A percentile compares a stretch with the other conserved stretches of the same genome.
Conservation (phyloP, 2,797 vertebrate species). For the Sebastes melanostomus region DNA sequence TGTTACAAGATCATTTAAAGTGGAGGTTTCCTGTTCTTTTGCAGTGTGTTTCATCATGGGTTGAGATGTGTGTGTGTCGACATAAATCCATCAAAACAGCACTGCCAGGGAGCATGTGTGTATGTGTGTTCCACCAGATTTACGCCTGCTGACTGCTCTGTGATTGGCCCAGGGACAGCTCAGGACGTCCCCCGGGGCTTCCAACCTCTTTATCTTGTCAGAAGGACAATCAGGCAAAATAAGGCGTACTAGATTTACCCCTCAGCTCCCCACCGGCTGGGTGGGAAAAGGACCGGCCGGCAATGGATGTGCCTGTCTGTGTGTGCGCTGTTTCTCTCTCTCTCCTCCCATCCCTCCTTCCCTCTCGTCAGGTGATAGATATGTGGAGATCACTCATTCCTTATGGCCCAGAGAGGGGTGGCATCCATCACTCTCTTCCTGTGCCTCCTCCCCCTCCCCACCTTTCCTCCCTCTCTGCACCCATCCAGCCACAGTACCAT, state of each 20-base stretch:
- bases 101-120: slow-evolving; percentile 18
- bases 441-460: background rate
- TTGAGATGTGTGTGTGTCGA: background rate
- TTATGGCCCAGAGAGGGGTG: slow-evolving; percentile 67
- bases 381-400: slow-evolving; percentile 75
- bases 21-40: slow-evolving; percentile 19
- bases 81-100: slow-evolving; percentile 44
- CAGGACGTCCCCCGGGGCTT: slow-evolving; percentile 37
- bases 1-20: slow-evolving; percentile 19
- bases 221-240: slow-evolving; percentile 73
- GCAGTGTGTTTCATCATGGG: slow-evolving; percentile 30
- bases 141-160: slow-evolving; percentile 44
- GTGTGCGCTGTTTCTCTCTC: slow-evolving; percentile 4
- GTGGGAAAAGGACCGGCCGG: slow-evolving; percentile 3
- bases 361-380: slow-evolving; percentile 73
- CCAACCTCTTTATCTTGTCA: slow-evolving; percentile 75
- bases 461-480: slow-evolving; percentile 29
- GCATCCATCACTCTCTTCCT: slow-evolving; percentile 74
- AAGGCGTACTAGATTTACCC: slow-evolving; percentile 70
- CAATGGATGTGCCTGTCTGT: slow-evolving; percentile 10
- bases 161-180: slow-evolving; percentile 59
- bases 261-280: background rate
- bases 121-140: slow-evolving; percentile 46
- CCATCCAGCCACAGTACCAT: slow-evolving; percentile 48
- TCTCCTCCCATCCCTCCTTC: background rate